Percentiles rank a stretch among this genome's conserved stretches.
phyloP scores from a whole-genome alignment of 2,113 vertebrate species.

The Gasterosteus aculeatus region DNA sequence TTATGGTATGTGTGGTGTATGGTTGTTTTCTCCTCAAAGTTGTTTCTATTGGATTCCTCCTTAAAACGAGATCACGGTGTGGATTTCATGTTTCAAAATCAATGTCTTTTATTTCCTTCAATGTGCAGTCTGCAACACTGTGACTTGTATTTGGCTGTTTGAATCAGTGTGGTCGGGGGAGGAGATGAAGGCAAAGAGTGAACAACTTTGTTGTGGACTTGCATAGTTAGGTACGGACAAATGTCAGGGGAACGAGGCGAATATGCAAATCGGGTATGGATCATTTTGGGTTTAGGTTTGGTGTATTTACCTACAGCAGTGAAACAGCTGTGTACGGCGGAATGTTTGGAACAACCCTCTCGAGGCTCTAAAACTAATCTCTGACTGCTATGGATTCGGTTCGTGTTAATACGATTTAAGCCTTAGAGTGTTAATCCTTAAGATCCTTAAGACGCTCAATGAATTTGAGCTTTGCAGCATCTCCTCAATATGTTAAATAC shows the following conservation, averaged over 20 bases:
- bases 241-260: background rate
- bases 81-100: background rate
- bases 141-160: background rate
- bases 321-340: slow-evolving; percentile 39
- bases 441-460: slow-evolving; percentile 64
- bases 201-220: background rate
- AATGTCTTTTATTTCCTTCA: background rate
- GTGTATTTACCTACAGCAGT: background rate
- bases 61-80: background rate
- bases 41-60: background rate
- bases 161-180: background rate
- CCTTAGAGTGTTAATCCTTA: slow-evolving; percentile 63
- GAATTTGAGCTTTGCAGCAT: slow-evolving; percentile 52
- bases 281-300: slow-evolving; percentile 20
- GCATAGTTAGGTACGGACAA: background rate
- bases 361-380: slow-evolving; percentile 62
- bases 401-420: slow-evolving; percentile 64
- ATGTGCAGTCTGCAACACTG: background rate
- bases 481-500: slow-evolving; percentile 50
- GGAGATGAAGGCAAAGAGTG: background rate
- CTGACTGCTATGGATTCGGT: slow-evolving; percentile 64
- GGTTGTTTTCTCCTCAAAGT: background rate
- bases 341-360: slow-evolving; percentile 49
- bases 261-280: background rate
- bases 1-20: background rate